Evolutionary conservation across 2,888 invertebrate species (phyloP), one percentile per base, ranked within the genome.

Genomic region (Agonopterix arenella): DNA sequence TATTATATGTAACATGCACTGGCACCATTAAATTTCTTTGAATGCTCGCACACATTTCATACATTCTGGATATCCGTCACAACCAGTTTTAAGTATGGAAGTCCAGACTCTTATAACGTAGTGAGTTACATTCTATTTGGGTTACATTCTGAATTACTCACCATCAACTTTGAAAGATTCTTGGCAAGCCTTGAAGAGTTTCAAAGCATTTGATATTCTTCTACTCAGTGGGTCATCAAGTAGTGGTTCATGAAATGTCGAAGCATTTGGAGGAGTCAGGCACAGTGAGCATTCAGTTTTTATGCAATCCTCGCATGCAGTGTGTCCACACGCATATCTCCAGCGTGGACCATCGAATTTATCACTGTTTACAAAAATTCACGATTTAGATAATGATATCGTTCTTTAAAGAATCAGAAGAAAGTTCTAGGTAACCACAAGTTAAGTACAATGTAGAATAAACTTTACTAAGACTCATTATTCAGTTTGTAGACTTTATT

Each of bases 301-400:
- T 47, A 68, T 64, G 63, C 88, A 88, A 36, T 68, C 58, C n/a
- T 66, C 60, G 66, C 88, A 88, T 49, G 67, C 61, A 13, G 66
- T 61, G 55, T 85, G 85, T n/a, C 86, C 85, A 62, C 86, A 86
- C 5, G 60, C 48, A 54, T 73, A 83, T 61, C 81, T 74, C 50
- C 70, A 40, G 18, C 74, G 74, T 11, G 50, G 51, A 36, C 75
- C 75, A 54, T 59, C 62, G n/a, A 63, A 53, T 52, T 71, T 76
- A 56, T 82, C 82, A 69, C 88, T 86, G 59, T 36, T 61, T 55
- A 61, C 44, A 57, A 11, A 49, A 38, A 53, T 47, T 49, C 18
- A 51, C 42, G 40, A 28, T 28, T 28, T 28, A 28, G 28, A 7
- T 28, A 28, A 28, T 18, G 18, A 18, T 18, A 28, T 28, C 28